Conservation (phyloP, 2,797 vertebrate genomes). For the Morus bassanus region DNA sequence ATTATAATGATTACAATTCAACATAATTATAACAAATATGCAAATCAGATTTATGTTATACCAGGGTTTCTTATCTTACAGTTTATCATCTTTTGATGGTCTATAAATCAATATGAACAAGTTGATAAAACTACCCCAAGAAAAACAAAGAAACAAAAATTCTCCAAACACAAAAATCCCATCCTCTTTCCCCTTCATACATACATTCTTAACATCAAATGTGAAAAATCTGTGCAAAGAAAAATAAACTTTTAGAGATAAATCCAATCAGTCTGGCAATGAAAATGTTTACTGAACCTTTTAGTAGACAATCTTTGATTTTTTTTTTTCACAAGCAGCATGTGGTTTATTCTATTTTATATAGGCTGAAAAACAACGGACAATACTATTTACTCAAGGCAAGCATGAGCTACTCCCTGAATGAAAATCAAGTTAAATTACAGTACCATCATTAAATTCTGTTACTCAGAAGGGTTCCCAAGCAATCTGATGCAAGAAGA, state of each 20-base stretch:
- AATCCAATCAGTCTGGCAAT: not conserved
- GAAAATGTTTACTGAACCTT: not conserved
- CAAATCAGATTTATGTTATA: not conserved
- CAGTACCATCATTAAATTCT: not conserved
- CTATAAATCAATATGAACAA: not conserved
- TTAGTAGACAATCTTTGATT: not conserved
- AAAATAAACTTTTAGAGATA: not conserved
- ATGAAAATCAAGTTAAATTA: not conserved
- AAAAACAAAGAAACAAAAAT: not conserved
- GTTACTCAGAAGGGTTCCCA: not conserved
- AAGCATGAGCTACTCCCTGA: not conserved
- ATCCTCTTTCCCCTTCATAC: not conserved
- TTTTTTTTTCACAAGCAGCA: not conserved
- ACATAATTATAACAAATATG: not conserved
- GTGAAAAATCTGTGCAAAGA: not conserved
- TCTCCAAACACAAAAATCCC: not conserved
- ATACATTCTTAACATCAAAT: not conserved
- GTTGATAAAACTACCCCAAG: not conserved
- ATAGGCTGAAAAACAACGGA: not conserved
- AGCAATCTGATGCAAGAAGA: not conserved
- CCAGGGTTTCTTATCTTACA: not conserved
- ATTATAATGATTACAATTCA: not conserved
- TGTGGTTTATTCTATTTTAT: not conserved
- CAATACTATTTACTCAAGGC: not conserved
- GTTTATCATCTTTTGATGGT: not conserved